Evolutionary conservation across 2,888 invertebrate genomes (phyloP).

Genomic region (Mimumesa dahlbomi): DNA sequence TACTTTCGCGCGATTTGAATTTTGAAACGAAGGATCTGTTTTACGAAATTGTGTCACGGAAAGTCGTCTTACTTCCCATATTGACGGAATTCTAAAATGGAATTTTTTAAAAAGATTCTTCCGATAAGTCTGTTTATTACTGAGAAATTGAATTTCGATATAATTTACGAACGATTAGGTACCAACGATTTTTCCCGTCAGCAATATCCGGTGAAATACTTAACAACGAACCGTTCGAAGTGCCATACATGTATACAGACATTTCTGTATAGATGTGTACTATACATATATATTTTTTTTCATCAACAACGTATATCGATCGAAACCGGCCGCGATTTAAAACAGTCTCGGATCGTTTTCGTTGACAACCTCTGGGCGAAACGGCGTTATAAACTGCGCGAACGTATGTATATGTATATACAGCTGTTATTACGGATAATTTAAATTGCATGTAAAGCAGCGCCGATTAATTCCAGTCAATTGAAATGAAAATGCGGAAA

Average conservation of each 20-base stretch:
- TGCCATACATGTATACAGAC: too few relatives aligned
- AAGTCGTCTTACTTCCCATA: too few relatives aligned
- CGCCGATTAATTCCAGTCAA: slow-evolving; percentile 61
- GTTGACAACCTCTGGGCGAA: slow-evolving; percentile 37
- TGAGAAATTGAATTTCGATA: slow-evolving; percentile 32
- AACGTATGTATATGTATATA: too few relatives aligned
- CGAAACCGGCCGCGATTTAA: slow-evolving; percentile 43
- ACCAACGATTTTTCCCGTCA: slow-evolving; percentile 19
- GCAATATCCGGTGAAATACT: slow-evolving; percentile 26
- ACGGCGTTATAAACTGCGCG: slow-evolving; percentile 46
- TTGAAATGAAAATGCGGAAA: slow-evolving; percentile 57
- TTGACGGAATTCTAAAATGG: too few relatives aligned
- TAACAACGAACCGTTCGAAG: slow-evolving; percentile 24
- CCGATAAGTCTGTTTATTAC: too few relatives aligned
- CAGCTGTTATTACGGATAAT: slow-evolving; percentile 59
- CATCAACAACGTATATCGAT: slow-evolving; percentile 27
- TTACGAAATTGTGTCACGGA: too few relatives aligned
- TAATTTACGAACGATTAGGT: too few relatives aligned
- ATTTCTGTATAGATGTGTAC: not conserved
- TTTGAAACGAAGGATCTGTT: too few relatives aligned
- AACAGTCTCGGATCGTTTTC: slow-evolving; percentile 35
- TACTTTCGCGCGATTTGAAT: too few relatives aligned
- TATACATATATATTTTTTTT: not conserved
- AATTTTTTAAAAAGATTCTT: too few relatives aligned
- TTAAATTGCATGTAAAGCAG: slow-evolving; percentile 57